Conservation (phyloP, 2,888 invertebrate genomes). For the Nomada fabriciana region DNA sequence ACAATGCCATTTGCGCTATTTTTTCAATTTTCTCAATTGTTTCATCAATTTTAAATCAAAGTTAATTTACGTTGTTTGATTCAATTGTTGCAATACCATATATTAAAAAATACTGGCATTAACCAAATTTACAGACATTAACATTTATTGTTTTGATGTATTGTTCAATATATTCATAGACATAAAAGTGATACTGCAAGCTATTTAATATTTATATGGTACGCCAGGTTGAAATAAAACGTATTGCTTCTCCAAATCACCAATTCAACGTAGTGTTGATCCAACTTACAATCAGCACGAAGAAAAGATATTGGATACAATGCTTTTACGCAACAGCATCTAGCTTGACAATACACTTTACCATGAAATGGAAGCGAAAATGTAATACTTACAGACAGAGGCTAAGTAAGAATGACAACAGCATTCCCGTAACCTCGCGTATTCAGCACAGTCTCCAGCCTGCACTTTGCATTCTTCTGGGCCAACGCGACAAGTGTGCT, state of each 20-base stretch:
- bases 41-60: background rate
- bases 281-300: background rate
- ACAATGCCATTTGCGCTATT: background rate
- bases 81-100: background rate
- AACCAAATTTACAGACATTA: too few species aligned
- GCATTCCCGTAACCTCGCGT: slow-evolving; percentile 87
- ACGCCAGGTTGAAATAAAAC: too few species aligned
- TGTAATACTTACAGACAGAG: slow-evolving; percentile 86
- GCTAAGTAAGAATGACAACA: slow-evolving; percentile 88
- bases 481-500: slow-evolving; percentile 89
- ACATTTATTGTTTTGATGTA: background rate
- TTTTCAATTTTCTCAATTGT: too few species aligned
- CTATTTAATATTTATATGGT: background rate
- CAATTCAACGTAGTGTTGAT: too few species aligned
- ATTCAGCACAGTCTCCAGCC: slow-evolving; percentile 88
- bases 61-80: background rate
- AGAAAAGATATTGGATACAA: background rate
- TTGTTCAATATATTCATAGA: background rate
- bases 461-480: slow-evolving; percentile 87
- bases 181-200: background rate
- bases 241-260: too few species aligned
- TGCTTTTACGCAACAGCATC: background rate
- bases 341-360: background rate
- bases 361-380: background rate
- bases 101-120: too few species aligned